phyloP scores from a whole-genome alignment of 2,113 vertebrate genomes.

The Scytalopus superciliaris region DNA sequence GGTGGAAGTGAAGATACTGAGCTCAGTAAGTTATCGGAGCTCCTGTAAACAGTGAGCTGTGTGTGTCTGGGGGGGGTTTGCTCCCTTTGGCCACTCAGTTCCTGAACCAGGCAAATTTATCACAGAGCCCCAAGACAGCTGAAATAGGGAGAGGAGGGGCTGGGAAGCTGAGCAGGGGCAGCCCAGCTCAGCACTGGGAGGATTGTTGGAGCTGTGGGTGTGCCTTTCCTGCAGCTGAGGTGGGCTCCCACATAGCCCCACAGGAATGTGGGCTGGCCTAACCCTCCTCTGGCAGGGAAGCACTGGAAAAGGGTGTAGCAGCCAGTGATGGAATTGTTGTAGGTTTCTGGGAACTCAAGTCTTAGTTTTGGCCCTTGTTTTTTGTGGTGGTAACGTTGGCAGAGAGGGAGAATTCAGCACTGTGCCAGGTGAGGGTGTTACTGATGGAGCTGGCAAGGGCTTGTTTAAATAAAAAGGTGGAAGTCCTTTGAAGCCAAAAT shows the following conservation, averaged over 20 bases:
- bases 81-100: background rate
- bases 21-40: background rate
- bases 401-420: background rate
- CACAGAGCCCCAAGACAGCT: background rate
- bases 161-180: background rate
- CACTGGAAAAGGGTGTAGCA: slow-evolving; percentile 32
- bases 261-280: background rate
- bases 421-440: background rate
- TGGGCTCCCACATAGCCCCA: background rate
- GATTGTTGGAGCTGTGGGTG: slow-evolving; percentile 55
- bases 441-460: background rate
- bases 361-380: background rate
- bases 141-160: background rate
- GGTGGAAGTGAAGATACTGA: background rate
- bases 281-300: slow-evolving; percentile 13
- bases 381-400: background rate
- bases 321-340: background rate
- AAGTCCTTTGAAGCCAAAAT: background rate
- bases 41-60: background rate
- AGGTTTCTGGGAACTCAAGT: background rate
- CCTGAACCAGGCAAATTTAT: background rate
- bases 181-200: background rate
- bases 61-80: background rate
- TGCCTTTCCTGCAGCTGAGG: slow-evolving; percentile 52
- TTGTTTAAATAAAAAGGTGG: background rate